These are phyloP conservation scores for Brenthis daphne DNA, from an alignment of 2,888 invertebrate genomes.

Conservation along the genomic window DNA sequence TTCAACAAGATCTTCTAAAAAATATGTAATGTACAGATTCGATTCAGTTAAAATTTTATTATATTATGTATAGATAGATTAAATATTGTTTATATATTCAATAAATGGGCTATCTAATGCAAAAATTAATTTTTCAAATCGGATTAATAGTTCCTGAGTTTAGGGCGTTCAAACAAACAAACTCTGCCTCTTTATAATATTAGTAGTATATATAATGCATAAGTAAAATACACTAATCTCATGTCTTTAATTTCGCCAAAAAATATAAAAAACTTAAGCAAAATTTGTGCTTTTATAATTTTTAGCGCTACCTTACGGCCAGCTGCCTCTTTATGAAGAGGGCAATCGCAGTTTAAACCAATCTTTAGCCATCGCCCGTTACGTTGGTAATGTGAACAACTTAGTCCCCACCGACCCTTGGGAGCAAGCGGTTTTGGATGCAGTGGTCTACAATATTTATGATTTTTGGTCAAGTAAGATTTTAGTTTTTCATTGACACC, in stretches of 20 bases:
- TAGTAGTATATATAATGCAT: not conserved
- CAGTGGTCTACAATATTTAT: constrained; percentile 67
- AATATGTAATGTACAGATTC: no score
- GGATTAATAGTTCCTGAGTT: no score
- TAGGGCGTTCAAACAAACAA: no score
- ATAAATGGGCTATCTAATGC: no score
- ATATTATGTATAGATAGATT: no score
- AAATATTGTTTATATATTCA: no score
- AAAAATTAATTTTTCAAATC: no score
- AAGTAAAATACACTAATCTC: not conserved
- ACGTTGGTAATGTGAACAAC: constrained; percentile 71
- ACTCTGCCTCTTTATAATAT: no score
- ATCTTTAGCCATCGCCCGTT: constrained; percentile 77
- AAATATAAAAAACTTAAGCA: not conserved
- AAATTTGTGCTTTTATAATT: not conserved
- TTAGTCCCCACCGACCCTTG: constrained; percentile 73
- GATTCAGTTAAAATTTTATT: no score
- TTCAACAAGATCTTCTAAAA: no score
- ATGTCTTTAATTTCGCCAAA: not conserved
- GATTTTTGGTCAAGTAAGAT: constrained; percentile 74
- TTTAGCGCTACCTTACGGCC: constrained; percentile 61
- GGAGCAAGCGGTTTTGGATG: constrained; percentile 75
- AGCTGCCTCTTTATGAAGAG: constrained; percentile 66
- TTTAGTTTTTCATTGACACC: not conserved
- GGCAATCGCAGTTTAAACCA: constrained; percentile 56